These are phyloP conservation scores for Ophiothrix spiculata DNA, from an alignment of 35 echinoderm and acorn worm genomes.

Conservation along the genomic window DNA sequence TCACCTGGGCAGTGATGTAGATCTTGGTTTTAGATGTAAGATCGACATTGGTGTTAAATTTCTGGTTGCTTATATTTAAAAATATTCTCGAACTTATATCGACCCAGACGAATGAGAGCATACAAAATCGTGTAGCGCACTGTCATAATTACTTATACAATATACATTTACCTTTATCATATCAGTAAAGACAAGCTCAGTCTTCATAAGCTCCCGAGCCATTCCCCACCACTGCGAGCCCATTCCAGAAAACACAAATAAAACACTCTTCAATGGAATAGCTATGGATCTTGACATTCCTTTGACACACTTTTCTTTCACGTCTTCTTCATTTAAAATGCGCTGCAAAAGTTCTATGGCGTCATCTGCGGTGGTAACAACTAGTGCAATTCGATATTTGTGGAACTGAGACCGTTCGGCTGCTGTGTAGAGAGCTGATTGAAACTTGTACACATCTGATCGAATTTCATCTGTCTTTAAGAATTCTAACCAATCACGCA, in stretches of 20 bases:
- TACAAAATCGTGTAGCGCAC: too few relatives aligned
- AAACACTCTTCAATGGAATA: neutral
- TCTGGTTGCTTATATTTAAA: neutral
- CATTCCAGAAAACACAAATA: conserved; percentile 67
- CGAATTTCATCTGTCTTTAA: neutral
- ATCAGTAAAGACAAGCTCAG: neutral
- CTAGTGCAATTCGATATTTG: conserved; percentile 20
- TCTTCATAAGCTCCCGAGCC: conserved; percentile 20
- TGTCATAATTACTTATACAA: too few relatives aligned
- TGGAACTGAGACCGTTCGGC: conserved; percentile 34
- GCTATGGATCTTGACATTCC: neutral
- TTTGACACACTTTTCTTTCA: conserved; percentile 7
- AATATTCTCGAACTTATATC: too few relatives aligned
- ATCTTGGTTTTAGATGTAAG: too few relatives aligned
- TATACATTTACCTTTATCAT: conserved; percentile 11
- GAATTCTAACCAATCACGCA: conserved; percentile 41
- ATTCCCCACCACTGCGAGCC: conserved; percentile 69
- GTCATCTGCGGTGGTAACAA: conserved; percentile 29
- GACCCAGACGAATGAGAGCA: too few relatives aligned
- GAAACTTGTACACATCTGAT: conserved; percentile 1
- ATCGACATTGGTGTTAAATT: neutral
- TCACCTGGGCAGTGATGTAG: too few relatives aligned
- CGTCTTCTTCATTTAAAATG: neutral
- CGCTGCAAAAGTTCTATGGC: neutral
- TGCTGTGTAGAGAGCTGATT: conserved; percentile 29